Evolutionary conservation across 2,888 invertebrate species (phyloP).

Genomic region (Drosophila anomalata): DNA sequence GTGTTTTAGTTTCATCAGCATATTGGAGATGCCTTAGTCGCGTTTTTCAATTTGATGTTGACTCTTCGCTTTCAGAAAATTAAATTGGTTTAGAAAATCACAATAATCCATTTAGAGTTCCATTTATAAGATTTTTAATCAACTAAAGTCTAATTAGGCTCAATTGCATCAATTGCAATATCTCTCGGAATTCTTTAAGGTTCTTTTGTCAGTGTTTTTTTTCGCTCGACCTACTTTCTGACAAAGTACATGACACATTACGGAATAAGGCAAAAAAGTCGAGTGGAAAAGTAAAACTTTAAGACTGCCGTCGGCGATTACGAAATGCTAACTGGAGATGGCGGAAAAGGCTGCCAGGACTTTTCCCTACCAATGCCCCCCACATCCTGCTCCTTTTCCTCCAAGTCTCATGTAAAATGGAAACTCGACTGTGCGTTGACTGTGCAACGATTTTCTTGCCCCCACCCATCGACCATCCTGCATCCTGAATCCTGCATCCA

Average conservation of each 20-base stretch:
- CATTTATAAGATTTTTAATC: constrained; percentile 1
- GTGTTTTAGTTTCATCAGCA: neutral
- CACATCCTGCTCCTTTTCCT: neutral
- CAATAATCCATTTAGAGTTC: neutral
- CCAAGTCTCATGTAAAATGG: constrained; percentile 27
- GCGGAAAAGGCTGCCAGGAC: constrained; percentile 29
- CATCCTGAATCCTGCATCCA: neutral
- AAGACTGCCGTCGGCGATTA: constrained; percentile 28
- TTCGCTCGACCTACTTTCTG: constrained; percentile 61
- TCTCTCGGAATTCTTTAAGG: constrained; percentile 35
- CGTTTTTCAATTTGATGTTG: neutral
- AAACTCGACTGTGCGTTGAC: constrained; percentile 32
- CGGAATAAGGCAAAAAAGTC: constrained; percentile 4
- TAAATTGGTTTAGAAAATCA: neutral
- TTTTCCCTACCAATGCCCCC: constrained; percentile 6
- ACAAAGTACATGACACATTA: constrained; percentile 22
- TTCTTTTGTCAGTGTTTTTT: constrained; percentile 52
- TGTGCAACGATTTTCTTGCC: constrained; percentile 14
- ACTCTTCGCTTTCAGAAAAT: neutral
- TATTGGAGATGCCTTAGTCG: constrained; percentile 1
- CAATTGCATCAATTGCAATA: constrained; percentile 63
- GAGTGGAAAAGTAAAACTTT: constrained; percentile 19
- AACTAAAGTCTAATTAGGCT: constrained; percentile 35
- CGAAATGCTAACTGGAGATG: constrained; percentile 22
- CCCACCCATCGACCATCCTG: neutral